Percentiles rank a stretch among this genome's conserved stretches.
phyloP scores from a whole-genome alignment of 2,113 vertebrate genomes.

The Jaculus jaculus region DNA sequence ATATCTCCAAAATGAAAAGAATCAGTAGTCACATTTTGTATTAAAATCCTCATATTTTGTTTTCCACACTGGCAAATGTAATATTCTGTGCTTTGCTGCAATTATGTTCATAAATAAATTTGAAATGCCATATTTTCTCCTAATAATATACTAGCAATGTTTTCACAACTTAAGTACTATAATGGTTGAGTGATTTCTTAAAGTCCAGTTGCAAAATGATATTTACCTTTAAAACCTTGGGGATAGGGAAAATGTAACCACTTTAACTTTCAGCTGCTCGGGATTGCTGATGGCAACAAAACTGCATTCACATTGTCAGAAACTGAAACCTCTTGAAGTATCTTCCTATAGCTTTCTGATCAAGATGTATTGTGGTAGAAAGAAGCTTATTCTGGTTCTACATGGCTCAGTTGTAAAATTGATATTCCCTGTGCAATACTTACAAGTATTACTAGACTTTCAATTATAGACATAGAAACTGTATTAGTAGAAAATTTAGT shows the following conservation, averaged over 20 bases:
- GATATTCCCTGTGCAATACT: conserved; percentile 2
- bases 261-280: not conserved
- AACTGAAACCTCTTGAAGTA: not conserved
- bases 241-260: not conserved
- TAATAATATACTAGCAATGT: not conserved
- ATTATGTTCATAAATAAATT: not conserved
- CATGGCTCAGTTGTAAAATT: not conserved
- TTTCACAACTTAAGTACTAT: not conserved
- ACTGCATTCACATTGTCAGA: not conserved
- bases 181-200: not conserved
- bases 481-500: not conserved
- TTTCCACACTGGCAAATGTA: not conserved
- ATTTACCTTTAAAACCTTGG: not conserved
- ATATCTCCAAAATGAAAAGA: not conserved
- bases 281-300: not conserved
- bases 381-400: not conserved
- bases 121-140: not conserved
- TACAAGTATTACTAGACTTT: conserved; percentile 19
- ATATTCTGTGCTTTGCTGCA: not conserved
- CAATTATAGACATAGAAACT: not conserved
- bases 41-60: not conserved
- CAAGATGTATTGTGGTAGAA: not conserved
- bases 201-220: not conserved
- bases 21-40: not conserved
- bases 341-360: not conserved